Percentiles rank a stretch among this genome's conserved stretches.
Evolutionary conservation across 2,888 invertebrate genomes (phyloP).

Genomic region (Diarsia brunnea): DNA sequence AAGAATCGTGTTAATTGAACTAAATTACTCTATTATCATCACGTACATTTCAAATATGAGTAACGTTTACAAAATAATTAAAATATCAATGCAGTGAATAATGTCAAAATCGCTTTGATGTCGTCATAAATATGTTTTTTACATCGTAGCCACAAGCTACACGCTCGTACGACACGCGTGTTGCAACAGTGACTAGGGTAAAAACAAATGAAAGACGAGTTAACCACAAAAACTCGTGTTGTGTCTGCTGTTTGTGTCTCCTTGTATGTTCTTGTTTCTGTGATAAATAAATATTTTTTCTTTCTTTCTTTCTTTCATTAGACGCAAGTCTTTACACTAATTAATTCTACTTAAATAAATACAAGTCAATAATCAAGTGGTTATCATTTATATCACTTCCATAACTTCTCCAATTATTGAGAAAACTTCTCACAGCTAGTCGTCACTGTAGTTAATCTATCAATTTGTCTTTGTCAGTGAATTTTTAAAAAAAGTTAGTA

Average conservation of each 20-base stretch:
- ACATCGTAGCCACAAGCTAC: not conserved
- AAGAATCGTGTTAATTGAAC: not conserved
- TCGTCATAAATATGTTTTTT: not conserved
- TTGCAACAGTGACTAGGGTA: not conserved
- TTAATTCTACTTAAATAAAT: not conserved
- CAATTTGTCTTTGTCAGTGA: not conserved
- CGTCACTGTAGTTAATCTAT: not conserved
- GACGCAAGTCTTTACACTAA: too few relatives aligned
- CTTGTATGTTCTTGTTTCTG: too few relatives aligned
- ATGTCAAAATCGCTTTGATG: not conserved
- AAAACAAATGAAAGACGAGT: not conserved
- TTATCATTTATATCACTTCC: not conserved
- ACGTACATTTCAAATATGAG: slow-evolving; percentile 15
- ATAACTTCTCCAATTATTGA: not conserved
- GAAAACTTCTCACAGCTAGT: not conserved
- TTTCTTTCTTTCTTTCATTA: too few relatives aligned
- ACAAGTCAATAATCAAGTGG: too few relatives aligned
- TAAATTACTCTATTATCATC: slow-evolving; percentile 19
- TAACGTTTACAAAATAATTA: not conserved
- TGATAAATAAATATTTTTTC: too few relatives aligned
- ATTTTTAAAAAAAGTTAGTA: not conserved
- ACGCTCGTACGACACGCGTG: not conserved
- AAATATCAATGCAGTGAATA: slow-evolving; percentile 10
- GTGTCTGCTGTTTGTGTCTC: too few relatives aligned
- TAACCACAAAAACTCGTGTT: too few relatives aligned